Base-by-base conservation (phyloP, 2,888 invertebrate species). In the Deilephila elpenor region DNA sequence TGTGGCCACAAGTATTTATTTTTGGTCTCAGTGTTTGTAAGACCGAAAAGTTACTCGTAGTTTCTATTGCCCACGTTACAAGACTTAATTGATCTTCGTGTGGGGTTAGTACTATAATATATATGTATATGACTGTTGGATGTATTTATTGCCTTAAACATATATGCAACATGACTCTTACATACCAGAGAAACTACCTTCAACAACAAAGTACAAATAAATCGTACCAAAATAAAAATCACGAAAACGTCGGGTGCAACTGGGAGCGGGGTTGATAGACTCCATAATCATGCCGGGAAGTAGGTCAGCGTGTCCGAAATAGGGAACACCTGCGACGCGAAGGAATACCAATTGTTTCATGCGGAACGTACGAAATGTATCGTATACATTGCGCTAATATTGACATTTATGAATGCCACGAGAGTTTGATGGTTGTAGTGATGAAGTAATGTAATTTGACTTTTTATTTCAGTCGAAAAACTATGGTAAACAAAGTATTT, bases 261-360 rank as follows among this genome's bases (percentile, higher is more conserved):
- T 34, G 32, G 32, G 61, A 61, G 14, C 19, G 44, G 8, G 64
- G 64, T 44, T 44, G 64, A 64, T 64, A 44, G 20, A 64, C 37
- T 64, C 44, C 64, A 44, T 37, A 64, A 64, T 64, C 37, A 64
- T 64, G 44, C 20, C n/a, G 20, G 64, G 19, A 64, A 64, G 64
- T 64, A 64, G 64, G 64, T 64, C 64, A 64, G 20, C 44, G 64
- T 64, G 64, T 64, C 44, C 64, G 64, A 64, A 64, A 37, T 11
- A 37, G n/a, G 34, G 44, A 34, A 19, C 64, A 64, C 64, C 64
- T 64, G 64, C 64, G 37, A 37, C 32, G 61, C 32, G 32, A 44
- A n/a, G 20, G 34, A 62, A 44, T 44, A 56, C 56, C 56, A 56
- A 56, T 56, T 56, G 56, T 56, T 56, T 56, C 44, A 14, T 5